A percentile compares a stretch with the other conserved stretches of the same genome.
Evolutionary conservation across 2,888 invertebrate species (phyloP).

Genomic region (Ypsolopha sequella): DNA sequence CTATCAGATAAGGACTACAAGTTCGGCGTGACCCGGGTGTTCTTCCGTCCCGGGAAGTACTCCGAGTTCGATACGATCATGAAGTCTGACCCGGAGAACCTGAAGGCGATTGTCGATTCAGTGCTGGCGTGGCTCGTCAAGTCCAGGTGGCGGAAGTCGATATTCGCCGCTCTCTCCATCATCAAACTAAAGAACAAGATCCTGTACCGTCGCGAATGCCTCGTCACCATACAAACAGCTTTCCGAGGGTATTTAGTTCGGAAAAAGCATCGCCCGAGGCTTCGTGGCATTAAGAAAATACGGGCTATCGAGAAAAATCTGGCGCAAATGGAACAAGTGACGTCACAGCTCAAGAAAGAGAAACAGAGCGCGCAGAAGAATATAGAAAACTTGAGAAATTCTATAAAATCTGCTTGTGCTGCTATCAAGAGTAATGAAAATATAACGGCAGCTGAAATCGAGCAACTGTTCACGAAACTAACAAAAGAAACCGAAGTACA

Average conservation of each 20-base stretch:
- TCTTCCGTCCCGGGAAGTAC: slow-evolving; percentile 98
- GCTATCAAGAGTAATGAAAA: slow-evolving; percentile 81
- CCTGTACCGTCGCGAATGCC: slow-evolving; percentile 82
- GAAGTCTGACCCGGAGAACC: slow-evolving; percentile 94
- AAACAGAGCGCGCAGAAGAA: slow-evolving; percentile 79
- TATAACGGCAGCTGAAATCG: slow-evolving; percentile 78
- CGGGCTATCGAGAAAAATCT: slow-evolving; percentile 79
- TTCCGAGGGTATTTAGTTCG: slow-evolving; percentile 86
- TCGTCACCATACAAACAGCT: slow-evolving; percentile 86
- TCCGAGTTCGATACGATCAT: slow-evolving; percentile 97
- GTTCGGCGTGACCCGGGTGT: slow-evolving; percentile 97
- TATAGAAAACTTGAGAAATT: slow-evolving; percentile 77
- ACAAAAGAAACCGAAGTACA: slow-evolving; percentile 79
- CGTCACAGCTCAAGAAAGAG: slow-evolving; percentile 82
- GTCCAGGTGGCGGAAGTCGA: slow-evolving; percentile 93
- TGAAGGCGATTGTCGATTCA: slow-evolving; percentile 85
- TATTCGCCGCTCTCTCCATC: slow-evolving; percentile 91
- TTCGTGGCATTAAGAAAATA: slow-evolving; percentile 83
- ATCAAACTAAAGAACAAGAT: slow-evolving; percentile 98
- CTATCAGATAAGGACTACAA: slow-evolving; percentile 94
- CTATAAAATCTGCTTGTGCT: slow-evolving; percentile 75
- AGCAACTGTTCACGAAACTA: slow-evolving; percentile 76
- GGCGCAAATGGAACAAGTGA: slow-evolving; percentile 80
- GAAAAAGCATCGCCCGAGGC: slow-evolving; percentile 84
- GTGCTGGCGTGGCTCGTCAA: slow-evolving; percentile 94